Evolutionary conservation across 2,888 invertebrate genomes (phyloP), one percentile per base, ranked within the genome.

Genomic region (Sarcophaga rosellei): DNA sequence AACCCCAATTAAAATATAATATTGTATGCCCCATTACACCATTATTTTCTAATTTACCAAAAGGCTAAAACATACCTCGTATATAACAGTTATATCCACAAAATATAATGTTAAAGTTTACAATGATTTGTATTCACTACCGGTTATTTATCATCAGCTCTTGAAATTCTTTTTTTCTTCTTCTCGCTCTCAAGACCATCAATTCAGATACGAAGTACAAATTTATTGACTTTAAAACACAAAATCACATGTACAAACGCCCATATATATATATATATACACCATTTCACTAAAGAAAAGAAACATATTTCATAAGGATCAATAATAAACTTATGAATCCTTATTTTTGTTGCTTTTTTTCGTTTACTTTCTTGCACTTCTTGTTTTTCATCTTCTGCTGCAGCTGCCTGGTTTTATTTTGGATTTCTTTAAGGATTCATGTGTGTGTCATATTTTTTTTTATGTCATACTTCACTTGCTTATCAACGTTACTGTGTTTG

Each of bases 251-350:
- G 4, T 35, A 35, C 53, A 72, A n/a, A 17, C 10, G 25, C 70
- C n/a, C n/a, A n/a, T n/a, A n/a, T n/a, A n/a, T n/a, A n/a, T n/a
- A n/a, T n/a, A n/a, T n/a, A n/a, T n/a, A n/a, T n/a, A n/a, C n/a
- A n/a, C n/a, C 21, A 25, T 35, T 20, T 4, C 65, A 15, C 6
- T 35, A 35, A 35, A 35, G 15, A 53, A 4, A 23, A 47, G 59
- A 6, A 62, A 70, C 25, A 73, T 45, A 63, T 57, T 59, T 73
- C 65, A 66, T 25, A 77, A 73, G 59, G 59, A 80, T 59, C 73
- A 59, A 59, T 73, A 73, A 57, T 21, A 66, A 72, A 61, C 66
- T 66, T 79, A 45, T 17, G n/a, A 65, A 44, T 25, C 23, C 44
- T 63, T 57, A 3, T 70, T 15, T 10, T n/a, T 59, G 3, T 61